A percentile compares a stretch with the other conserved stretches of the same genome.
Conservation (phyloP, 2,797 vertebrate genomes). For the Streptopelia turtur region DNA sequence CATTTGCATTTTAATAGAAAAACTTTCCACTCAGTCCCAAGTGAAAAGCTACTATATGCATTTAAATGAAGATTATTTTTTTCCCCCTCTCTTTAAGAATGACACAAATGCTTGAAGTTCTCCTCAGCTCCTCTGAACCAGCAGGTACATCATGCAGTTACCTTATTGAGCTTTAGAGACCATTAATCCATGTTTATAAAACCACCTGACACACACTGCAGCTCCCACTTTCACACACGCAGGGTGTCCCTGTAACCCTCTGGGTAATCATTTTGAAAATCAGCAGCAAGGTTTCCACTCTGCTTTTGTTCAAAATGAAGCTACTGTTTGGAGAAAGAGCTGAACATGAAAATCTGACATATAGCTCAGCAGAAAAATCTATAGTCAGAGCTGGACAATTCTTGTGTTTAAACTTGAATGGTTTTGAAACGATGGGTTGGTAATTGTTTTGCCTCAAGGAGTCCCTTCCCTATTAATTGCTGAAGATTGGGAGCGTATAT, state of each 20-base stretch:
- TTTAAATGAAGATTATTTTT: conserved; percentile 80
- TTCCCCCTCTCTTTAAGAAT: conserved; percentile 57
- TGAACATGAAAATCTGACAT: background rate
- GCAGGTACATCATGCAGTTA: background rate
- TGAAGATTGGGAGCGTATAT: background rate
- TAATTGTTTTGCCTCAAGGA: background rate
- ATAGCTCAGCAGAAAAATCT: background rate
- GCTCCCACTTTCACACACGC: background rate
- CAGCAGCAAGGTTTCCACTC: background rate
- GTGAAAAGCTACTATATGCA: conserved; percentile 82
- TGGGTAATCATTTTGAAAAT: conserved; percentile 5
- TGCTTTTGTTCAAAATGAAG: background rate
- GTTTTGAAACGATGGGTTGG: background rate
- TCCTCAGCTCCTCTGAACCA: conserved; percentile 9
- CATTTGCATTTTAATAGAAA: conserved; percentile 89
- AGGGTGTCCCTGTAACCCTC: background rate
- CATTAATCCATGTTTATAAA: conserved; percentile 49
- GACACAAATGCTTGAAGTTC: conserved; percentile 57
- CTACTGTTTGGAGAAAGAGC: background rate
- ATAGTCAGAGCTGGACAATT: background rate
- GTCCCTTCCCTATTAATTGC: background rate
- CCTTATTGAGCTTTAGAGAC: conserved; percentile 51
- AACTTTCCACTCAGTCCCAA: conserved; percentile 81
- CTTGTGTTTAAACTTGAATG: background rate
- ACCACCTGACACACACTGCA: background rate